Conservation (phyloP, 2,888 invertebrate genomes). For the Philhelius pedissequus region DNA sequence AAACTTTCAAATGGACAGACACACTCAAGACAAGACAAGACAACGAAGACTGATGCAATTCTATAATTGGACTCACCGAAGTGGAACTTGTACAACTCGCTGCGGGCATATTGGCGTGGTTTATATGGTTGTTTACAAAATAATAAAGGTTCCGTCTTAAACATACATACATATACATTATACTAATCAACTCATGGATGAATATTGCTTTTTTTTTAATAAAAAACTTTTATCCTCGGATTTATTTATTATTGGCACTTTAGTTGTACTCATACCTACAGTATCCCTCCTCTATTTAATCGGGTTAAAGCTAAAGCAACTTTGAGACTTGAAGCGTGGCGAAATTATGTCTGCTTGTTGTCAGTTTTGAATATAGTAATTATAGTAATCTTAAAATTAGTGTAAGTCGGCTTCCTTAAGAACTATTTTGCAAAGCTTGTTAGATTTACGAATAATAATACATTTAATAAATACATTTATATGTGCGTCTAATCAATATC, state of each 20-base stretch:
- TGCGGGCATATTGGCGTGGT: conserved; percentile 52
- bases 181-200: background rate
- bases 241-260: conserved; percentile 22
- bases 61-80: conserved; percentile 63
- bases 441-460: too few species aligned
- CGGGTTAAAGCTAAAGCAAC: background rate
- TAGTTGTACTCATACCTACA: background rate
- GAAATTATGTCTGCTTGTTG: conserved; percentile 6
- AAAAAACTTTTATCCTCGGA: background rate
- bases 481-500: too few species aligned
- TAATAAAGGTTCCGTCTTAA: conserved; percentile 14
- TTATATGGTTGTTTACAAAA: conserved; percentile 6
- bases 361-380: background rate
- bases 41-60: conserved; percentile 59
- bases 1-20: conserved; percentile 6
- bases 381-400: background rate
- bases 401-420: background rate
- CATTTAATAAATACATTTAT: too few species aligned
- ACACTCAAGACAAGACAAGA: conserved; percentile 7
- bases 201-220: conserved; percentile 7
- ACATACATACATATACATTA: too few species aligned
- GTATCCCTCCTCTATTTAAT: background rate
- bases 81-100: conserved; percentile 62
- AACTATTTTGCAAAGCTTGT: background rate
- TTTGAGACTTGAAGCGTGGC: background rate